phyloP scores from a whole-genome alignment of 1,140 invertebrate genomes.

The Gonatopus flavifemur region DNA sequence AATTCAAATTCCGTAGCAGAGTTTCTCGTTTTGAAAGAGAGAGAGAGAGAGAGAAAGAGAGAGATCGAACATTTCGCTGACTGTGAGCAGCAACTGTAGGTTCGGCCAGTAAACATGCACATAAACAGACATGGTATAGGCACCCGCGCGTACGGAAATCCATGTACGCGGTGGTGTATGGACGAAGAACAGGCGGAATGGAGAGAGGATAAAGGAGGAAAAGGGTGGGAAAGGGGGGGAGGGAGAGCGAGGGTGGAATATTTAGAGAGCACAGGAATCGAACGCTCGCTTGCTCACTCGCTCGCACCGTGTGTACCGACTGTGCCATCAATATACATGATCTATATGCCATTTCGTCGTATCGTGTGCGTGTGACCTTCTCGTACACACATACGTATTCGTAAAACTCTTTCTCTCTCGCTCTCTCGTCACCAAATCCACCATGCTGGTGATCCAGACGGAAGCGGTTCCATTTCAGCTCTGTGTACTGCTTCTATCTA shows the following conservation, averaged over 20 bases:
- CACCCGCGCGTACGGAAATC: no score
- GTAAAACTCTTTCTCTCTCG: slow-evolving; percentile 9
- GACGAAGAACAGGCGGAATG: background rate
- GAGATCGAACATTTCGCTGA: background rate
- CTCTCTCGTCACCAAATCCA: slow-evolving; percentile 41
- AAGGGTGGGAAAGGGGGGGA: background rate
- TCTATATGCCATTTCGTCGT: slow-evolving; percentile 41
- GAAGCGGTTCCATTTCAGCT: no score
- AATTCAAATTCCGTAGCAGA: no score
- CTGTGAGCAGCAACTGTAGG: background rate
- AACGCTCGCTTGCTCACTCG: slow-evolving; percentile 21
- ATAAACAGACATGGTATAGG: no score
- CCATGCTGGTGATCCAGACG: slow-evolving; percentile 43
- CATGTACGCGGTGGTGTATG: slow-evolving; percentile 28
- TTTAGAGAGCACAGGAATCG: slow-evolving; percentile 47
- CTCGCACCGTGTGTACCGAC: slow-evolving; percentile 24
- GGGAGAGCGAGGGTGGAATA: slow-evolving; percentile 30
- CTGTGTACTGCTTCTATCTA: no score
- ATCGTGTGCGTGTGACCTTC: slow-evolving; percentile 3
- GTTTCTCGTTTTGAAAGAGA: no score
- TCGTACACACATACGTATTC: background rate
- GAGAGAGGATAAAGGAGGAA: slow-evolving; percentile 3
- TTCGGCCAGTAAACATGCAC: slow-evolving; percentile 3
- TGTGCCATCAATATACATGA: slow-evolving; percentile 49
- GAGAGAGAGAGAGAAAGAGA: background rate